Percentiles rank a stretch among this genome's conserved stretches.
These are phyloP conservation scores for Grammomys surdaster DNA, from an alignment of 2,113 vertebrate genomes.

Conservation along the genomic window DNA sequence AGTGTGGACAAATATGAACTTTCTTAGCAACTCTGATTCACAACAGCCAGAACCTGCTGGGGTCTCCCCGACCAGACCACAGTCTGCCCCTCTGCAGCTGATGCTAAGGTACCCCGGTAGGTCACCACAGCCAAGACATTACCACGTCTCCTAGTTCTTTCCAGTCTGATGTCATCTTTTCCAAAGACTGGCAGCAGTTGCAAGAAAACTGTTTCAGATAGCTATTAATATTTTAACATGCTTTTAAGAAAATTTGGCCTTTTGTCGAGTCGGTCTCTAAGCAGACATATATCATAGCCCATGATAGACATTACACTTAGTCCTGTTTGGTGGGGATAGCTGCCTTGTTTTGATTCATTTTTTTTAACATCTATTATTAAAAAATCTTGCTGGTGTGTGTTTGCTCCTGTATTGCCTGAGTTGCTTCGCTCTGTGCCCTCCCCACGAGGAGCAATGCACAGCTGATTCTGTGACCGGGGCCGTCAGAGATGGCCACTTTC, in stretches of 20 bases:
- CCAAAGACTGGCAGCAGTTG: constrained; percentile 82
- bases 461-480: background rate
- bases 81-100: background rate
- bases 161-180: constrained; percentile 86
- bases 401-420: constrained; percentile 68
- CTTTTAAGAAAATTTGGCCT: constrained; percentile 91
- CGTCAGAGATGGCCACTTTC: background rate
- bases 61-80: constrained; percentile 34
- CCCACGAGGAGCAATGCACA: fast-evolving
- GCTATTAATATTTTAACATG: constrained; percentile 94
- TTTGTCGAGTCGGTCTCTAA: constrained; percentile 87
- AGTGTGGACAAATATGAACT: constrained; percentile 30
- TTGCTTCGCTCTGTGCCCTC: constrained; percentile 38
- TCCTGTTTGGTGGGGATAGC: constrained; percentile 70
- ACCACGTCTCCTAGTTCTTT: constrained; percentile 63
- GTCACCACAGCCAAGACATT: background rate
- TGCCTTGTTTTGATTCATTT: constrained; percentile 81
- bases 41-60: background rate
- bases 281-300: constrained; percentile 87
- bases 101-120: background rate
- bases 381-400: constrained; percentile 78
- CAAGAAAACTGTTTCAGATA: constrained; percentile 87
- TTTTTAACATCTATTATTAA: constrained; percentile 86
- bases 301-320: constrained; percentile 83
- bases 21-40: constrained; percentile 62